Base-by-base conservation (phyloP, 2,797 vertebrate species). In the Sorex maritimensis region DNA sequence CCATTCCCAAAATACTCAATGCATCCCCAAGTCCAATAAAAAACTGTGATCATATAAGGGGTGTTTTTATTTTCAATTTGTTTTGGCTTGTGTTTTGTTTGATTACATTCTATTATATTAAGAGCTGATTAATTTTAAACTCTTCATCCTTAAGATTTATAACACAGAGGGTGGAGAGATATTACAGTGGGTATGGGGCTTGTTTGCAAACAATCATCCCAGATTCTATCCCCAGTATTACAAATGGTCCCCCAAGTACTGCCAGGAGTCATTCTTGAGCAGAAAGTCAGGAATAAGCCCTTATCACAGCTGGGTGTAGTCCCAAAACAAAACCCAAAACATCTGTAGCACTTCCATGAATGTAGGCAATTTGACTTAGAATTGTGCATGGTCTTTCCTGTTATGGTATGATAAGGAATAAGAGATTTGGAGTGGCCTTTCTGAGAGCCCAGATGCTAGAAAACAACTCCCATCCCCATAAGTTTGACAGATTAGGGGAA, bases 391-490 rank as follows among this genome's bases (percentile, higher is more conserved):
- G 28, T 11, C 14, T 52, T 21, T 82, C 15, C 30, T 28, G 34
- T 15, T 11, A 52, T 12, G 19, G 63, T 13, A 19, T 14, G 9
- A 26, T 4, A 3, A 6, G 41, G 28, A n/a, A 24, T 2, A 19
- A 55, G 21, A 38, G 65, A 74, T 12, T 23, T 2, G 28, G 58
- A 11, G 1, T 6, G 63, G 38, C 0, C 38, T 71, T 63, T 7
- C 30, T 2, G 1, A n/a, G 67, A 63, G 44, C 24, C 12, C 12
- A 79, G 24, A 14, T 5, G 19, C 68, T 10, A 6, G 79, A 21
- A 30, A 15, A 24, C 6, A 5, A 28, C 0, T 14, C 8, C 15
- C 7, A 6, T 1, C 26, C 23, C 1, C 6, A 6, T 24, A 30
- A 38, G 0, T 44, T 65, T 55, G 83, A 10, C 6, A 73, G 17